Percentiles rank a stretch among this genome's conserved stretches.
phyloP scores from a whole-genome alignment of 2,797 vertebrate genomes.

The Lutjanus campechanus region DNA sequence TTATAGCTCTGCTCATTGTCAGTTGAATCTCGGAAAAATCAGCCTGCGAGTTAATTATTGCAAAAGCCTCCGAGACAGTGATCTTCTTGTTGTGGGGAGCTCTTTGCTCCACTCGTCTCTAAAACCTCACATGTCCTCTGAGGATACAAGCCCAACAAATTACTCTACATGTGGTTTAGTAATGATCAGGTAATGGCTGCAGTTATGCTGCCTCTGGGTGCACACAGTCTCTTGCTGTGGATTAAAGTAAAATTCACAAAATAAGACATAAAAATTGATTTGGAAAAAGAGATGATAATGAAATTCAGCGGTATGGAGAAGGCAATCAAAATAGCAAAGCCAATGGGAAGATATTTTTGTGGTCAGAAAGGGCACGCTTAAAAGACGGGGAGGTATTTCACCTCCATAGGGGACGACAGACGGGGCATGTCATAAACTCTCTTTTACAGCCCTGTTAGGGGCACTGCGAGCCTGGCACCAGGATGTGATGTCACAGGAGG shows the following conservation, averaged over 20 bases:
- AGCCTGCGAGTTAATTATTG: neutral
- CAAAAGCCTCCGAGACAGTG: neutral
- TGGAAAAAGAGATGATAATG: conserved; percentile 27
- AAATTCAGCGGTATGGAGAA: conserved; percentile 29
- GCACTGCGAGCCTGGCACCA: conserved; percentile 60
- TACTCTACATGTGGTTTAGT: conserved; percentile 24
- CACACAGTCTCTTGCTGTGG: conserved; percentile 17
- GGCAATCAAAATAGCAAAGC: conserved; percentile 19
- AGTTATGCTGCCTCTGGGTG: conserved; percentile 22
- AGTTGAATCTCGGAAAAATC: conserved; percentile 30
- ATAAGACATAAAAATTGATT: conserved; percentile 18
- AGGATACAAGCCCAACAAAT: conserved; percentile 14
- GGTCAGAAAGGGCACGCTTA: conserved; percentile 14
- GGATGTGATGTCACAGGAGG: conserved; percentile 78
- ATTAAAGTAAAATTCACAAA: conserved; percentile 32
- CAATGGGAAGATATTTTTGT: conserved; percentile 38
- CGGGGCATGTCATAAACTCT: conserved; percentile 39
- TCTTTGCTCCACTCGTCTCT: conserved; percentile 13
- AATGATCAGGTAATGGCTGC: conserved; percentile 41
- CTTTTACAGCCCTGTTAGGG: conserved; percentile 66
- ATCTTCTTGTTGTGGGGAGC: neutral
- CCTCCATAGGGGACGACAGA: too few species aligned
- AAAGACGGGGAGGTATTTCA: conserved; percentile 31
- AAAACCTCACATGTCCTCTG: conserved; percentile 22
- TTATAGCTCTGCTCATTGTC: neutral